Evolutionary conservation across 2,113 vertebrate species (phyloP).

Genomic region (Microcebus lehilahytsara): DNA sequence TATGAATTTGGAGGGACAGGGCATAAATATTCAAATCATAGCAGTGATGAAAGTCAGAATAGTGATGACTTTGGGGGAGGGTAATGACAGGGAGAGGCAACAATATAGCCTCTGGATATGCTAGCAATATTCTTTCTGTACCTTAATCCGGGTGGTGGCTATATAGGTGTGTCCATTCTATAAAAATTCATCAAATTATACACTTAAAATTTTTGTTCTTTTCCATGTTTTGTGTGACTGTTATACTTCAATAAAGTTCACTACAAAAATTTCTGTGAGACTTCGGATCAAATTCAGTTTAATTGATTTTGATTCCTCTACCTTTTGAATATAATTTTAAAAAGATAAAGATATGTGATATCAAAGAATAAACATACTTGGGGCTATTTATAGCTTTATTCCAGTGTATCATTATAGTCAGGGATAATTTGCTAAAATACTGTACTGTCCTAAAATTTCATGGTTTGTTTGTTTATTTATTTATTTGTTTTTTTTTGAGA

Average conservation of each 20-base stretch:
- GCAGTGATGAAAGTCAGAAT: neutral
- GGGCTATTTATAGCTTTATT: neutral
- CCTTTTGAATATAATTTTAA: neutral
- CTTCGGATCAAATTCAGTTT: neutral
- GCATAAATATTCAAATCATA: neutral
- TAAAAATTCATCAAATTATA: neutral
- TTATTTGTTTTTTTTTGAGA: too few relatives aligned
- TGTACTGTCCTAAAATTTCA: neutral
- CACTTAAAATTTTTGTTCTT: neutral
- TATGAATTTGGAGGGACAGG: too few relatives aligned
- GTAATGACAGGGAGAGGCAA: neutral
- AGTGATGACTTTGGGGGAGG: neutral
- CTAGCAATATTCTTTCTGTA: neutral
- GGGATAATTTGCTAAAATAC: constrained; percentile 27
- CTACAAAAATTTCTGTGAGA: neutral
- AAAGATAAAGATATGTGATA: neutral
- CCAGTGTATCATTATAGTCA: neutral
- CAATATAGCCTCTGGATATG: neutral
- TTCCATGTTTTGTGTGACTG: neutral
- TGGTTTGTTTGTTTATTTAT: neutral
- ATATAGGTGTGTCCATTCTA: neutral
- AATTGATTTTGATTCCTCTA: neutral
- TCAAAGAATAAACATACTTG: neutral
- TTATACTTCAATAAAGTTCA: neutral
- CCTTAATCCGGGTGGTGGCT: neutral